Percentiles rank a stretch among this genome's conserved stretches.
Evolutionary conservation across 1,140 invertebrate species (phyloP).

Genomic region (Linepithema humile): DNA sequence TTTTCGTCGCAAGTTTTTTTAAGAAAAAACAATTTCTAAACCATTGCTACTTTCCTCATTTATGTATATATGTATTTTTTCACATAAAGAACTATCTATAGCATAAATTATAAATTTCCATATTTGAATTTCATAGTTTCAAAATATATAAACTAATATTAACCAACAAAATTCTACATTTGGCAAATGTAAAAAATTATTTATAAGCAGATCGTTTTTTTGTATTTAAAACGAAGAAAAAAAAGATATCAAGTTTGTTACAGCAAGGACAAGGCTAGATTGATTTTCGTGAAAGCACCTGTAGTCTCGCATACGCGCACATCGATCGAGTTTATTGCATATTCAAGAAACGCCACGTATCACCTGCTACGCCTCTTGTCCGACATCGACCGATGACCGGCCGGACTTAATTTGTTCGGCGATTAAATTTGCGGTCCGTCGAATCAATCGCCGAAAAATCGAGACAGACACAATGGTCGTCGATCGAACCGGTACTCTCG

Average conservation of each 20-base stretch:
- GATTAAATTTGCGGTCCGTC: constrained; percentile 57
- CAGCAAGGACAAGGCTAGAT: neutral
- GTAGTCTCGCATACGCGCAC: neutral
- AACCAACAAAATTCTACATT: too few relatives aligned
- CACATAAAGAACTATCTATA: neutral
- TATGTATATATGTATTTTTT: neutral
- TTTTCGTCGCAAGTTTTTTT: neutral
- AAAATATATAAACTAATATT: too few relatives aligned
- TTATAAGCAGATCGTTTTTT: too few relatives aligned
- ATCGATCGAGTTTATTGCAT: constrained; percentile 58
- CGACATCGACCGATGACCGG: constrained; percentile 53
- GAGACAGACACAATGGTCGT: constrained; percentile 13
- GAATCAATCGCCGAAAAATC: constrained; percentile 17
- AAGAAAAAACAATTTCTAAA: neutral
- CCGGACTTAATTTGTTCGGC: constrained; percentile 65
- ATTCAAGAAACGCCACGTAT: constrained; percentile 66
- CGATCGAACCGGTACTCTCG: constrained; percentile 32
- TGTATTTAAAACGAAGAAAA: too few relatives aligned
- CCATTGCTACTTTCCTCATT: neutral
- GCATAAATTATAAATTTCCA: neutral
- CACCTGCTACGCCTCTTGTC: constrained; percentile 56
- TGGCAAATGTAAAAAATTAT: neutral
- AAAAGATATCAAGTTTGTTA: neutral
- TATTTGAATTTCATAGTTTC: too few relatives aligned
- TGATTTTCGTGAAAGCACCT: constrained; percentile 2